Evolutionary conservation across 2,888 invertebrate species (phyloP).

Genomic region (Bugula neritina): DNA sequence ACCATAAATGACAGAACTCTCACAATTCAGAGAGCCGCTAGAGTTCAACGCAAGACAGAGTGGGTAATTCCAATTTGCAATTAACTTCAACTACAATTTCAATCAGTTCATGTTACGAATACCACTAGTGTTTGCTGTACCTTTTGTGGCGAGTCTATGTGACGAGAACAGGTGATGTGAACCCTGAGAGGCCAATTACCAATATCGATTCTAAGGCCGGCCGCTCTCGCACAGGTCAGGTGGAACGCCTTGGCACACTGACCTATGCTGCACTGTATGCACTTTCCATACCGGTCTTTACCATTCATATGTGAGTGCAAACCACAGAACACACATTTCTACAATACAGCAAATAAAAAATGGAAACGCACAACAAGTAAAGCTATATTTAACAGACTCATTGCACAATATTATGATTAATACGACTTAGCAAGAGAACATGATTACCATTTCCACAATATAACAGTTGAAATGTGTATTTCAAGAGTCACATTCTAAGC

Average conservation of each 20-base stretch:
- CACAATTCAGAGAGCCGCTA: too few species aligned
- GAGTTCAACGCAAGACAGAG: too few species aligned
- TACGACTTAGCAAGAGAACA: too few species aligned
- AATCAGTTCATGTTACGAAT: too few species aligned
- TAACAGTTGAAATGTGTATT: background rate
- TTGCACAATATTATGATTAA: too few species aligned
- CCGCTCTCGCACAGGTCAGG: conserved; percentile 60
- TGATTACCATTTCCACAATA: too few species aligned
- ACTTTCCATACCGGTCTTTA: conserved; percentile 48
- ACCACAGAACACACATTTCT: conserved; percentile 48
- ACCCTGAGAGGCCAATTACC: conserved; percentile 51
- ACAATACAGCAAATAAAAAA: conserved; percentile 30
- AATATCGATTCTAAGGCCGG: conserved; percentile 46
- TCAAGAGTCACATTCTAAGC: background rate
- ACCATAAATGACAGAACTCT: too few species aligned
- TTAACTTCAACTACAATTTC: too few species aligned
- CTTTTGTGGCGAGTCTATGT: conserved; percentile 32
- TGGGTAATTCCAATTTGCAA: too few species aligned
- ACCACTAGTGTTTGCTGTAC: too few species aligned
- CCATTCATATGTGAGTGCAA: conserved; percentile 32
- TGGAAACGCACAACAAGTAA: too few species aligned
- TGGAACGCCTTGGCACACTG: conserved; percentile 59
- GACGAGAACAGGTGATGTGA: conserved; percentile 50
- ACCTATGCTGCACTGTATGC: conserved; percentile 56
- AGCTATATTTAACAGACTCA: too few species aligned